Evolutionary conservation across 2,797 vertebrate genomes (phyloP).

Genomic region (Syngnathus acus): DNA sequence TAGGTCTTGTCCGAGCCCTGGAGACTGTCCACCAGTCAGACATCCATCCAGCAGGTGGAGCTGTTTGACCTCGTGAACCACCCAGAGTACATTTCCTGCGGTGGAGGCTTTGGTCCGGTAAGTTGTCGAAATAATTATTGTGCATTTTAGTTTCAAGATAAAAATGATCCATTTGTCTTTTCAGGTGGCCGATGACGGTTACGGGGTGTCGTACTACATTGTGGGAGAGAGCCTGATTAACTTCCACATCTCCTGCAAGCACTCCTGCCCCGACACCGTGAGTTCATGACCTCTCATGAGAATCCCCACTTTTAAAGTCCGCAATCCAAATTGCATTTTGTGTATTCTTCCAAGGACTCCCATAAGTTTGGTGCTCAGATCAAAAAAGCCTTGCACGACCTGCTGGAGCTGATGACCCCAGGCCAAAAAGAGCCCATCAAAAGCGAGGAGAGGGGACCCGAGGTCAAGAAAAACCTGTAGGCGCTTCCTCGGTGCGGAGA

Average conservation of each 20-base stretch:
- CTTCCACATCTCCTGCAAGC: constrained; percentile 86
- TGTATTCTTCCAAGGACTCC: constrained; percentile 62
- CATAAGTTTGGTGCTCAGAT: constrained; percentile 75
- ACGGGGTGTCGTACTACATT: constrained; percentile 82
- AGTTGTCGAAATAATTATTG: constrained; percentile 39
- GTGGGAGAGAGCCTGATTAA: constrained; percentile 75
- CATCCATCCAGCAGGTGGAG: constrained; percentile 76
- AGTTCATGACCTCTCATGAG: constrained; percentile 20
- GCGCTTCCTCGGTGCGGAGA: neutral
- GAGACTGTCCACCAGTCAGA: constrained; percentile 84
- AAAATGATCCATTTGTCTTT: constrained; percentile 4
- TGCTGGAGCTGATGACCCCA: constrained; percentile 68
- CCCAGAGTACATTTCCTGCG: constrained; percentile 80
- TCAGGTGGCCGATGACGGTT: constrained; percentile 86
- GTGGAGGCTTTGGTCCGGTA: constrained; percentile 88
- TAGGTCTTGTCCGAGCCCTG: constrained; percentile 81
- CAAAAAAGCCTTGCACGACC: constrained; percentile 68
- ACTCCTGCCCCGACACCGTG: constrained; percentile 81
- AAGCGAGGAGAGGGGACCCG: constrained; percentile 27
- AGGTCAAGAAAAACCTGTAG: constrained; percentile 68
- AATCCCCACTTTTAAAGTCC: neutral
- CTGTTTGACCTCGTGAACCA: constrained; percentile 81
- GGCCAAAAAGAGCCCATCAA: constrained; percentile 42
- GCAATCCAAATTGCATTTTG: neutral
- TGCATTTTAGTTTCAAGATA: too few species aligned